These are phyloP conservation scores for Hydractinia echinata DNA, from an alignment of 30 jellyfish, hydroid and myxozoan species.

Conservation along the genomic window DNA sequence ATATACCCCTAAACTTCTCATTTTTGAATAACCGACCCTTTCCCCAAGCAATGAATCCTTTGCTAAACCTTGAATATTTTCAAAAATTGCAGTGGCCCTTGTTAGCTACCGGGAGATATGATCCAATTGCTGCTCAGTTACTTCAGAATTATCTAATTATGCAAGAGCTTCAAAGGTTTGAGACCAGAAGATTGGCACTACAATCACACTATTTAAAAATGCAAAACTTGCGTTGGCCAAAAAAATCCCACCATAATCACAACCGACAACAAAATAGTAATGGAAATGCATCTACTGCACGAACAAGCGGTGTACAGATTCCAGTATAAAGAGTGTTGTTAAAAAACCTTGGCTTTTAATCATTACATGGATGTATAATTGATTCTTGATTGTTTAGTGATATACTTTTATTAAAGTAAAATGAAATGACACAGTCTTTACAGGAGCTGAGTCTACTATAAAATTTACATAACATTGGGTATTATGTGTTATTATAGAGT, in stretches of 20 bases:
- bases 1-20: constrained; percentile 53
- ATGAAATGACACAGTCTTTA: no score
- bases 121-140: constrained; percentile 69
- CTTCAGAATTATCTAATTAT: constrained; percentile 84
- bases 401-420: no score
- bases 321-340: no score
- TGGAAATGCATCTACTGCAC: no score
- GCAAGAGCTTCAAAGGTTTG: constrained; percentile 89
- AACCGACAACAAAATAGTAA: neutral
- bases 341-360: no score
- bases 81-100: constrained; percentile 68
- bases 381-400: no score
- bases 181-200: constrained; percentile 80
- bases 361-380: no score
- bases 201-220: constrained; percentile 75
- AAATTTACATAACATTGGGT: no score
- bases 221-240: constrained; percentile 33
- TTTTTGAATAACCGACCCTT: constrained; percentile 38
- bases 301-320: no score
- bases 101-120: constrained; percentile 42
- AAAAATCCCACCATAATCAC: neutral
- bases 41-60: constrained; percentile 50
- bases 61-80: constrained; percentile 42
- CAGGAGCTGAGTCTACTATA: no score
- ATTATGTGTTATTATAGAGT: no score